phyloP scores from a whole-genome alignment of 1,140 invertebrate species.

The Cydia splendana region DNA sequence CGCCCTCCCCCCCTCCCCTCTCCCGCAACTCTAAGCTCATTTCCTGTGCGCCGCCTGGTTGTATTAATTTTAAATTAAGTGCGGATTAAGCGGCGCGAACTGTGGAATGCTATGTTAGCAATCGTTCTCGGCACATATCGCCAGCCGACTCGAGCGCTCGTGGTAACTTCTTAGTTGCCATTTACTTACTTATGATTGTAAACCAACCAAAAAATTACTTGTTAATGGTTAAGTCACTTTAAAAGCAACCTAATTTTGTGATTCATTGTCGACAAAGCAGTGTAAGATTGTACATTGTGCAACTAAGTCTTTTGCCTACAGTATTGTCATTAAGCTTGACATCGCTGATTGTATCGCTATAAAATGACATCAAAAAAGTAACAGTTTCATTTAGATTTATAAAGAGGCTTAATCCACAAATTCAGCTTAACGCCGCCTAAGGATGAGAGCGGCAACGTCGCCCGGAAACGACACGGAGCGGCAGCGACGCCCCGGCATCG shows the following conservation, averaged over 20 bases:
- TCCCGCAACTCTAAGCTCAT: conserved; percentile 78
- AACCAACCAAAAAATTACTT: background rate
- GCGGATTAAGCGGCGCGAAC: conserved; percentile 72
- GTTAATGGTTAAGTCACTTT: background rate
- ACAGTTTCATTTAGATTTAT: conserved; percentile 34
- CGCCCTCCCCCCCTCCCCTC: conserved; percentile 55
- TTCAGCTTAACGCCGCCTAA: conserved; percentile 44
- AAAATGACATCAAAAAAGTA: conserved; percentile 32
- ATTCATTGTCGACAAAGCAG: background rate
- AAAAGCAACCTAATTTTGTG: conserved; percentile 33
- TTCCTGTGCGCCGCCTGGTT: conserved; percentile 81
- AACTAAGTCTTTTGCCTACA: background rate
- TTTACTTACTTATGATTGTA: background rate
- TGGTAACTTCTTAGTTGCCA: background rate
- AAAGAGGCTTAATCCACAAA: conserved; percentile 49
- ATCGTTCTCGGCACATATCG: conserved; percentile 27
- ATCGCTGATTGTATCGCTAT: background rate
- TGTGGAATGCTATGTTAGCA: conserved; percentile 44
- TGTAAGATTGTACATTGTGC: background rate
- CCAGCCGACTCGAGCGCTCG: background rate
- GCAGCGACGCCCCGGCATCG: conserved; percentile 67
- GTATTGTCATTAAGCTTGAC: background rate
- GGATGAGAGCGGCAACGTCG: conserved; percentile 52
- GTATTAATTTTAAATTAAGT: conserved; percentile 84
- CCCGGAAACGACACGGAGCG: conserved; percentile 59